Conservation (phyloP, 2,113 vertebrate species). For the Clarias macrocephalus region DNA sequence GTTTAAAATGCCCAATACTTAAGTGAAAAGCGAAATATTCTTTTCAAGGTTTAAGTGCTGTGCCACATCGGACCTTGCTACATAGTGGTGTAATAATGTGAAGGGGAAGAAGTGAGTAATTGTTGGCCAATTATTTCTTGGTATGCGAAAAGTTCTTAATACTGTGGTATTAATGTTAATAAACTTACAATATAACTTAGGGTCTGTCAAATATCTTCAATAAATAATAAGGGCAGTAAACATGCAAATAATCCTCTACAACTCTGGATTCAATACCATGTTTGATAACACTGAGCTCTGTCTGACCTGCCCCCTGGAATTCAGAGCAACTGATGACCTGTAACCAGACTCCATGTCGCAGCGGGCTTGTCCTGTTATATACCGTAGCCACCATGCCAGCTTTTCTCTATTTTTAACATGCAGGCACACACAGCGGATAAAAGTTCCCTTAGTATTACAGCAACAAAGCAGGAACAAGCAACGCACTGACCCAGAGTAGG, state of each 20-base stretch:
- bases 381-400: background rate
- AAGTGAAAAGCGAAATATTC: background rate
- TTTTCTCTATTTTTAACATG: constrained; percentile 54
- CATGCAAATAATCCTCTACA: background rate
- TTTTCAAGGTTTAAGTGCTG: background rate
- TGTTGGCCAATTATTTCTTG: background rate
- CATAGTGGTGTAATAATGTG: background rate
- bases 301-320: constrained; percentile 13
- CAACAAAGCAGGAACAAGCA: constrained; percentile 30
- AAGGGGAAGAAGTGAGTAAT: background rate
- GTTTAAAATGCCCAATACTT: background rate
- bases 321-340: constrained; percentile 26
- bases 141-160: background rate
- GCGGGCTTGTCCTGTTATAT: constrained; percentile 30
- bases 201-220: background rate
- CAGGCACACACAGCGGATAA: constrained; percentile 8
- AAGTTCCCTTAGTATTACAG: constrained; percentile 13
- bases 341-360: constrained; percentile 49
- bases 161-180: background rate
- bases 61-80: background rate
- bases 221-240: background rate
- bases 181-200: background rate
- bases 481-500: constrained; percentile 24
- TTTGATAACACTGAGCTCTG: background rate
- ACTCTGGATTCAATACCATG: background rate